Evolutionary conservation across 2,113 vertebrate species (phyloP).

Genomic region (Martes martes): DNA sequence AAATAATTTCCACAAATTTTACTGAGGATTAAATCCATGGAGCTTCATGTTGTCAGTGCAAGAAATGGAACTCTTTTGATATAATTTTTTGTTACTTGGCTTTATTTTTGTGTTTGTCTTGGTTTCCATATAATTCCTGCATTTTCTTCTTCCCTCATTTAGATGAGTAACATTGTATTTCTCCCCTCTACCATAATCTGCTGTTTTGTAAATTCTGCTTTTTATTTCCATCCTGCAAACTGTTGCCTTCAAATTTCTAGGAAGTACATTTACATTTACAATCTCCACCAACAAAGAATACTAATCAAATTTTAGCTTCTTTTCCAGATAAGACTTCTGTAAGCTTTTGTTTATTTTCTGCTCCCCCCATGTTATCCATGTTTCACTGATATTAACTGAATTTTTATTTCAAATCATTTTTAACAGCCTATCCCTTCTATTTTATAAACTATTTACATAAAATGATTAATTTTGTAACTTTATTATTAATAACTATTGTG

Average conservation of each 20-base stretch:
- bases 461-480: neutral
- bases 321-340: neutral
- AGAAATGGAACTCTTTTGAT: neutral
- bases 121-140: neutral
- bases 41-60: neutral
- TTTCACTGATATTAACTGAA: neutral
- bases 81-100: neutral
- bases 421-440: neutral
- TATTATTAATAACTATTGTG: neutral
- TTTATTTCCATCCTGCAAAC: neutral
- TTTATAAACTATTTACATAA: neutral
- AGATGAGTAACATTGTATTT: neutral
- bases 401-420: slow-evolving; percentile 32
- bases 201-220: neutral
- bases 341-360: neutral
- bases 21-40: neutral
- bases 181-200: neutral
- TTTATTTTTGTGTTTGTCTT: slow-evolving; percentile 40
- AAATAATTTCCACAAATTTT: neutral
- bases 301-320: neutral
- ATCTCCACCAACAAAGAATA: neutral
- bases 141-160: neutral
- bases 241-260: neutral
- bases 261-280: neutral
- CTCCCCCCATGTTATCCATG: neutral